A percentile compares a stretch with the other conserved stretches of the same genome.
Conservation (phyloP, 2,113 vertebrate genomes). For the Oplegnathus fasciatus region DNA sequence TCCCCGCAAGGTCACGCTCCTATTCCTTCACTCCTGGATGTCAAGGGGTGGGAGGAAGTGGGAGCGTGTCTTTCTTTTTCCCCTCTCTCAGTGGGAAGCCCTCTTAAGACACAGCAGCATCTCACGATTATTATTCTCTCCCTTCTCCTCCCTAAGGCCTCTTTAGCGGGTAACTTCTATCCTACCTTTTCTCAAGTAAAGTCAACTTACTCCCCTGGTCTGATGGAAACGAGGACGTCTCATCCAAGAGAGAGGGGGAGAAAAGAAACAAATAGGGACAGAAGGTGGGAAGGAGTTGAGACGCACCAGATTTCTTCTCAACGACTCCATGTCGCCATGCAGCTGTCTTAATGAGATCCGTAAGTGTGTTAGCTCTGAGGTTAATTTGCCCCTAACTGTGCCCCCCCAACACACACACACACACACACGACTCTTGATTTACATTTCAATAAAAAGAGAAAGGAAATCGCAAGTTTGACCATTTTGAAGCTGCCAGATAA, state of each 20-base stretch:
- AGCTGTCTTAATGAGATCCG: conserved; percentile 76
- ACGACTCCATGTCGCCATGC: conserved; percentile 21
- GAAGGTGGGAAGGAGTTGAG: conserved; percentile 23
- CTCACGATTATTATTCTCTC: conserved; percentile 71
- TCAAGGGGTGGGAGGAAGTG: conserved; percentile 62
- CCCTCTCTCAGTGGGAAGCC: conserved; percentile 63
- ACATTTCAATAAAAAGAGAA: conserved; percentile 36
- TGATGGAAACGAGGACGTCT: conserved; percentile 11
- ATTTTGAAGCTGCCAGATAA: conserved; percentile 23
- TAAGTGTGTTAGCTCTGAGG: conserved; percentile 63
- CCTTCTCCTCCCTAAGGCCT: conserved; percentile 66
- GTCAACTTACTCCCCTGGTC: conserved; percentile 61
- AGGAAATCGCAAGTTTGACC: conserved; percentile 17
- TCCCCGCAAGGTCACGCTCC: conserved; percentile 27
- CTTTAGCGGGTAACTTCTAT: conserved; percentile 65
- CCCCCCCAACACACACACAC: conserved; percentile 20
- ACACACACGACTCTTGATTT: conserved; percentile 46
- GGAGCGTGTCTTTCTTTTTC: conserved; percentile 41
- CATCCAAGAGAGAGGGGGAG: background rate
- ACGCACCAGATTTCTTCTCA: conserved; percentile 48
- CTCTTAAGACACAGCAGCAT: conserved; percentile 63
- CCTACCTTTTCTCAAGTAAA: conserved; percentile 53
- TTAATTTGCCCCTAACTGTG: conserved; percentile 74
- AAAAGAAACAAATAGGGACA: conserved; percentile 33
- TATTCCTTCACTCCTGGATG: conserved; percentile 61